Evolutionary conservation across 2,888 invertebrate genomes (phyloP), one percentile per base, ranked within the genome.

Genomic region (Lasioglossum pauxillum): DNA sequence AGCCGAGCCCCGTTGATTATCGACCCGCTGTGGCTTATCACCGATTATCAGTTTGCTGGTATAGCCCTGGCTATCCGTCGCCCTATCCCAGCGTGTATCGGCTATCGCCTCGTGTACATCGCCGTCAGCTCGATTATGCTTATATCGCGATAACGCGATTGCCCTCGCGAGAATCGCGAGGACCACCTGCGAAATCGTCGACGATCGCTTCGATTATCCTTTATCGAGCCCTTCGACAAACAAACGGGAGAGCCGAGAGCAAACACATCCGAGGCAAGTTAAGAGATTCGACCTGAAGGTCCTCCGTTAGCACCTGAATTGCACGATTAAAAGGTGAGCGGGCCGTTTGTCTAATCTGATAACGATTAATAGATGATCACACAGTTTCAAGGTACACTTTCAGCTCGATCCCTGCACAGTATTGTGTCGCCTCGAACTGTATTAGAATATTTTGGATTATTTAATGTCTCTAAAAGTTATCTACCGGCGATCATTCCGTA

Each of bases 1-100:
- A 74, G 86, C 80, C 90, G 83, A 90, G 87, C 90, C 86, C 87
- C 84, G 53, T 87, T 64, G 85, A 78, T 85, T 90, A 90, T 90
- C 90, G 90, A 90, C 82, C 89, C 72, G 78, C 27, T 69, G 64
- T 77, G 72, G 86, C 89, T 88, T 90, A 90, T 90, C 90, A 82
- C 35, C 67, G 84, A 85, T 88, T 90, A 90, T 90, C 90, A 85
- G 84, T 84, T 77, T 71, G 77, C 69, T 71, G 53, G 53, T 82
- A 85, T 74, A 88, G 75, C 83, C 60, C n/a, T 72, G 75, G 75
- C 49, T 79, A 84, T 84, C 84, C 84, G 64, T 84, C 27, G 74
- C 35, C 67, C 73, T 46, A 49, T 73, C 82, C 38, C 38, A 5
- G 8, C 64, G 75, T 84, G 60, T 60, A 76, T 73, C 76, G 79